A percentile compares a stretch with the other conserved stretches of the same genome.
Conservation (phyloP, 1,140 invertebrate genomes). For the Polypedilum vanderplanki region DNA sequence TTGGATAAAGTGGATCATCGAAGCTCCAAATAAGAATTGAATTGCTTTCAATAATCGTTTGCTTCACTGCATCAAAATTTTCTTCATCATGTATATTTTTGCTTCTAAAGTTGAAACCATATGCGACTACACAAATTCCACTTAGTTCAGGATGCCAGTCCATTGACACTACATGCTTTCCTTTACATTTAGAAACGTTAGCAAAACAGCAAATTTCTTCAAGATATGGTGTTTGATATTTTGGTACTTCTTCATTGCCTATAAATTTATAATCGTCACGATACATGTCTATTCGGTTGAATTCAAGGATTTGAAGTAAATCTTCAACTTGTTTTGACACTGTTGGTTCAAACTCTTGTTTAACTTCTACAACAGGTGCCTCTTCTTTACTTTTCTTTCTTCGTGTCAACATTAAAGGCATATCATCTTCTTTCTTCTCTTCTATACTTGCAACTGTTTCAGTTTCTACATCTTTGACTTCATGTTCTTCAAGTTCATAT, state of each 20-base stretch:
- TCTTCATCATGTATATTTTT: slow-evolving; percentile 43
- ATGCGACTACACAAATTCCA: slow-evolving; percentile 57
- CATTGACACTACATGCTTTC: slow-evolving; percentile 52
- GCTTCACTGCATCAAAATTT: slow-evolving; percentile 45
- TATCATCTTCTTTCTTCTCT: slow-evolving; percentile 37
- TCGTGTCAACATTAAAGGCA: slow-evolving; percentile 36
- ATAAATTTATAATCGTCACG: slow-evolving; percentile 40
- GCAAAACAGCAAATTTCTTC: slow-evolving; percentile 42
- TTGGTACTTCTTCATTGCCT: slow-evolving; percentile 34
- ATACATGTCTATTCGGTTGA: slow-evolving; percentile 43
- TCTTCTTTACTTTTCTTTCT: slow-evolving; percentile 16
- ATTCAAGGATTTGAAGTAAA: slow-evolving; percentile 40
- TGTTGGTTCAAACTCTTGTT: slow-evolving; percentile 32
- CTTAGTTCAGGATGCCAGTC: slow-evolving; percentile 62
- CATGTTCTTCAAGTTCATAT: slow-evolving; percentile 43
- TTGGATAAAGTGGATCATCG: slow-evolving; percentile 58
- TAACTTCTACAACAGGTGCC: slow-evolving; percentile 20
- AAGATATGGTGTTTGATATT: slow-evolving; percentile 38
- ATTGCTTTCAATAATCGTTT: slow-evolving; percentile 50
- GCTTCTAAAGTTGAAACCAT: slow-evolving; percentile 48
- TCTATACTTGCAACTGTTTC: slow-evolving; percentile 33
- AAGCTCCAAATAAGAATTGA: slow-evolving; percentile 67
- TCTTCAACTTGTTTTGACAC: slow-evolving; percentile 38
- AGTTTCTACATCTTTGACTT: slow-evolving; percentile 32
- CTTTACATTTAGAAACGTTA: slow-evolving; percentile 40